Evolutionary conservation across 2,888 invertebrate species (phyloP), one percentile per base, ranked within the genome.

Genomic region (Brachypalpus laphriformis): DNA sequence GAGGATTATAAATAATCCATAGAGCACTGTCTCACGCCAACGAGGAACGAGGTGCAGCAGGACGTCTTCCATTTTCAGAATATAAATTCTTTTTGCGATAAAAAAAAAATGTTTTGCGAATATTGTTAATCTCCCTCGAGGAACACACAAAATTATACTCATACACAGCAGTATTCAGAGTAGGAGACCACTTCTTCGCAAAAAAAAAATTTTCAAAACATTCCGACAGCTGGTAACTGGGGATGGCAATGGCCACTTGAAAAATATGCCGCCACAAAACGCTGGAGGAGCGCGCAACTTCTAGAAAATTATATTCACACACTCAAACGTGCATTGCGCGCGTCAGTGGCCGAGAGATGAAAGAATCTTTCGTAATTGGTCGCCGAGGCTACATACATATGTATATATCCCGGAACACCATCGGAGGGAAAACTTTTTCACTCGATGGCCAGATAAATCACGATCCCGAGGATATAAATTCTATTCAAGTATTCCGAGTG

Each of bases 391-490:
- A n/a, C n/a, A n/a, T n/a, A n/a, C n/a, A n/a, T n/a, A n/a, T n/a
- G n/a, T n/a, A n/a, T n/a, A n/a, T n/a, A n/a, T n/a, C 14, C 25
- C 71, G 47, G 51, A 59, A 63, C 54, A 16, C 16, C 5, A 54
- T 8, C n/a, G 61, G 18, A 22, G 7, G 34, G 47, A 54, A 40
- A 61, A 78, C 45, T 54, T 20, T 72, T 72, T 56, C 47, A 59
- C 57, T 25, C 59, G 66, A 40, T 75, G 65, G 59, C 66, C 31
- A 81, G 71, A 85, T 85, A 85, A 85, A 85, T 85, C 85, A 85
- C 81, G 18, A 47, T 61, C 66, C 54, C 57, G 80, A 72, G 81
- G 81, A 81, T 85, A 81, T 85, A 85, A 85, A 85, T 85, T 81
- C 71, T 75, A 71, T 80, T 85, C 85, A 81, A 85, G 81, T 81